A percentile compares a stretch with the other conserved stretches of the same genome.
These are phyloP conservation scores for Microplitis demolitor DNA, from an alignment of 1,140 invertebrate genomes.

Conservation along the genomic window DNA sequence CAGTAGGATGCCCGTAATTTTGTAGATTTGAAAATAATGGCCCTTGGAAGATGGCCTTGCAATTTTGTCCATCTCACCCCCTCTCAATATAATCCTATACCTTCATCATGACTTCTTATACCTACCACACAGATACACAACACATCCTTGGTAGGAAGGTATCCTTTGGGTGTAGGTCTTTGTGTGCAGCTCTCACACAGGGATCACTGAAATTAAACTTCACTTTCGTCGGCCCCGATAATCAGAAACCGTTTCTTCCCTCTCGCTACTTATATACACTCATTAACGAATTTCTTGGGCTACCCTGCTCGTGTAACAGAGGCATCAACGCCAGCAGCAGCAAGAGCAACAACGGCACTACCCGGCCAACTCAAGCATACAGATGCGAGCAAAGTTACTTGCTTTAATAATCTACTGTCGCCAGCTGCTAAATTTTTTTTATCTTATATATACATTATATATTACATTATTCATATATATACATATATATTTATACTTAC, in stretches of 20 bases:
- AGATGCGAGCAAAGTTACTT: conserved; percentile 9
- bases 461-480: too few relatives aligned
- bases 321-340: too few relatives aligned
- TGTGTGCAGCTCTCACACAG: background rate
- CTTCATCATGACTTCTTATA: background rate
- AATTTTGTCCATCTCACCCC: conserved; percentile 28
- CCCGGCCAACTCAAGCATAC: background rate
- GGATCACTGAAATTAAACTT: conserved; percentile 25
- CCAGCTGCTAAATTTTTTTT: conserved; percentile 7
- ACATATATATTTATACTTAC: too few relatives aligned
- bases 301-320: background rate
- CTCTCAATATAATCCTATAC: background rate
- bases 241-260: conserved; percentile 19
- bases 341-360: too few relatives aligned
- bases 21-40: conserved; percentile 53
- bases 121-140: background rate
- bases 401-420: conserved; percentile 17
- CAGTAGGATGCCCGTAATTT: conserved; percentile 49
- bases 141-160: background rate
- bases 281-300: conserved; percentile 7
- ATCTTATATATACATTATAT: too few relatives aligned
- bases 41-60: conserved; percentile 39
- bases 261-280: conserved; percentile 2
- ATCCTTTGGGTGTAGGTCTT: background rate
- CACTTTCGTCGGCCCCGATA: conserved; percentile 23